Evolutionary conservation across 2,113 vertebrate genomes (phyloP), one percentile per base, ranked within the genome.

Genomic region (Perognathus longimembris): DNA sequence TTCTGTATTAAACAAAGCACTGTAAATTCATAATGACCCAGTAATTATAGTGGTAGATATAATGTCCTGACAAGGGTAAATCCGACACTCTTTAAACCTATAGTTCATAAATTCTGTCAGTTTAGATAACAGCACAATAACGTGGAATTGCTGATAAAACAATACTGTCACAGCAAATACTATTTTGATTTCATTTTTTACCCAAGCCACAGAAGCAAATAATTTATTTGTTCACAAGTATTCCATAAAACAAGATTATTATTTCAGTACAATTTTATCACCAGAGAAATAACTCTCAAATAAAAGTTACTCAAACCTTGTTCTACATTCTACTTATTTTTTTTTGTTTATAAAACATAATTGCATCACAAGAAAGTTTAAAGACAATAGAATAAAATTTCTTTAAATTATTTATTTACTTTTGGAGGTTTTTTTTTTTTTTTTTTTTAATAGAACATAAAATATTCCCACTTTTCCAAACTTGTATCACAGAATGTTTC

Each of bases 11-110:
- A 71, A 32, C 21, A 69, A 83, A 87, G 22, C 69, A 26, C 74
- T 93, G 80, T 97, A 97, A 98, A 98, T 96, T 81, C 81, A 96
- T 38, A 90, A 4, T 26, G 88, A 71, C 85, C 97, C 97, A 95
- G 64, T 95, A 95, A 88, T 96, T 96, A 89, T 34, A 74, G 38
- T 50, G 87, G 91, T 89, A 63, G 87, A 95, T 77, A 78, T 34
- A 91, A 2, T 45, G 5, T 26, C 42, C 30, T 63, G 64, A 61
- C 21, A 89, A 85, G 96, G 32, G 74, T 95, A 93, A 34, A 91
- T 93, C 30, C 64, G 66, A 54, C 45, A 90, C 67, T 97, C 91
- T 91, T 61, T 77, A 89, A 88, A 86, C 94, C 77, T 73, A 22
- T 50, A 30, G 6, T 79, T 92, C 92, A 89, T 95, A 96, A 97